Conservation (phyloP, 2,888 invertebrate genomes). For the Lottia scabra region DNA sequence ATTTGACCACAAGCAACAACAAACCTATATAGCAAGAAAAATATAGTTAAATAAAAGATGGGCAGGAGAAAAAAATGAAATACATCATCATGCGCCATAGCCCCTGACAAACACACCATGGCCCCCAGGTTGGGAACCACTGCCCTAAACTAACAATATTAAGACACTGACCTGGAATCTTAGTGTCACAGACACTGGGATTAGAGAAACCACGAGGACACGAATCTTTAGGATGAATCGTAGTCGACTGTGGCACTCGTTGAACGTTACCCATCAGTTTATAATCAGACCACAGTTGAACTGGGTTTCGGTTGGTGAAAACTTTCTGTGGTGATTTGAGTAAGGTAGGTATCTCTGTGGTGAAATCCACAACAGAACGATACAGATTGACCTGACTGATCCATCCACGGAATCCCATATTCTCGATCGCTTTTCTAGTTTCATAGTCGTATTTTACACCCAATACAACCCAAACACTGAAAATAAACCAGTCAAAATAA, state of each 20-base stretch:
- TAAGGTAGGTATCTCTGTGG: conserved; percentile 35
- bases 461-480: conserved; percentile 49
- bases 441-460: conserved; percentile 45
- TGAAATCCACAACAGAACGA: conserved; percentile 37
- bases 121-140: no score
- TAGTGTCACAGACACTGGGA: conserved; percentile 8
- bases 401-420: conserved; percentile 50
- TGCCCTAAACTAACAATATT: conserved; percentile 1
- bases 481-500: no score
- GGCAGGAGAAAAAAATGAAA: no score
- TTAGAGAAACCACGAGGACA: conserved; percentile 28
- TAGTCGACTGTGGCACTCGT: conserved; percentile 22
- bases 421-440: conserved; percentile 22
- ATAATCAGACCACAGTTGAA: conserved; percentile 41
- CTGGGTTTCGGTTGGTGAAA: conserved; percentile 5
- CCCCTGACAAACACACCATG: no score
- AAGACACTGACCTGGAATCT: conserved; percentile 21
- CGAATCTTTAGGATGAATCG: conserved; percentile 1
- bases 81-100: no score
- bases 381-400: conserved; percentile 53
- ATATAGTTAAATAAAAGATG: no score
- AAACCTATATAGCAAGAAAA: no score
- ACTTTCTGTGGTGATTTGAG: conserved; percentile 20
- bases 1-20: no score
- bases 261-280: conserved; percentile 24